A percentile compares a stretch with the other conserved stretches of the same genome.
These are phyloP conservation scores for Plodia interpunctella DNA, from an alignment of 1,140 invertebrate species.

Conservation along the genomic window DNA sequence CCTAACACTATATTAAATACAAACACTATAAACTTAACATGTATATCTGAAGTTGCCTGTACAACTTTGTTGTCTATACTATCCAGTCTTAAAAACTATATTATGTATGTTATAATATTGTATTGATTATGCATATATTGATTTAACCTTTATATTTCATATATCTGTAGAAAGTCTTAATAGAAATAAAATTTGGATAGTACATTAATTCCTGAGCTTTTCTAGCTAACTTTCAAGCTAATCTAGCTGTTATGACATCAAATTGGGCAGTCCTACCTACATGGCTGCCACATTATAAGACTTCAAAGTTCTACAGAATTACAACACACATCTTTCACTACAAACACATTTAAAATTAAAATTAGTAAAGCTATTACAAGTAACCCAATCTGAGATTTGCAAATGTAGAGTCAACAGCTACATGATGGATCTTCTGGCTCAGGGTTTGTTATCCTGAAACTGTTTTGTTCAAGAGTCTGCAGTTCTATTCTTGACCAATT, in stretches of 20 bases:
- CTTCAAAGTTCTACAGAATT: neutral
- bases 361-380: constrained; percentile 6
- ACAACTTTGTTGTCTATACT: no score
- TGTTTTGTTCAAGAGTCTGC: constrained; percentile 86
- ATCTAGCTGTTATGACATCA: neutral
- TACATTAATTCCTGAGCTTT: neutral
- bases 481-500: constrained; percentile 89
- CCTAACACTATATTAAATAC: neutral
- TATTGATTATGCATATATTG: no score
- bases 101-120: no score
- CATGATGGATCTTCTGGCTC: constrained; percentile 81
- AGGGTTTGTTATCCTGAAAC: constrained; percentile 85
- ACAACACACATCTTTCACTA: neutral
- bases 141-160: no score
- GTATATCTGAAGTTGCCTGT: neutral
- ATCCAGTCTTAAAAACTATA: no score
- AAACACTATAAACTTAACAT: neutral
- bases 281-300: no score
- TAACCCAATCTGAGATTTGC: neutral
- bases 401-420: constrained; percentile 75
- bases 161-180: neutral
- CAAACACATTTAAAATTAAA: neutral
- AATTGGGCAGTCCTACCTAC: no score
- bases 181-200: neutral
- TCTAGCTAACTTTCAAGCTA: neutral